Percentiles rank a stretch among this genome's conserved stretches.
These are phyloP conservation scores for Drosophila hydei DNA, from an alignment of 1,140 invertebrate genomes.

Conservation along the genomic window DNA sequence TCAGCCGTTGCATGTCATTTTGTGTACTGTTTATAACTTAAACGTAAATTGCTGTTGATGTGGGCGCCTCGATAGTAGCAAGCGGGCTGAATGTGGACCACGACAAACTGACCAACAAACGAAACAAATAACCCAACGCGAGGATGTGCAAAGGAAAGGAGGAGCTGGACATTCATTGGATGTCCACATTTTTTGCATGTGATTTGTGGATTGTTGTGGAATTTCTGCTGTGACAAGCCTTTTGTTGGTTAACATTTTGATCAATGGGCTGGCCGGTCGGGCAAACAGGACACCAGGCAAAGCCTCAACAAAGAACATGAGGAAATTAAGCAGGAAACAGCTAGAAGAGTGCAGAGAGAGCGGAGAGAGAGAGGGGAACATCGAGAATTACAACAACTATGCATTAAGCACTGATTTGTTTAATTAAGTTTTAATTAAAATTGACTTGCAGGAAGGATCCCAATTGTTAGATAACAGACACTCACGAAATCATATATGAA, in stretches of 20 bases:
- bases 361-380: background rate
- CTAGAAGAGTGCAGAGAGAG: background rate
- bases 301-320: slow-evolving; percentile 9
- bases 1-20: slow-evolving; percentile 7
- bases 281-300: slow-evolving; percentile 8
- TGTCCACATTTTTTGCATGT: slow-evolving; percentile 72
- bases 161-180: slow-evolving; percentile 64
- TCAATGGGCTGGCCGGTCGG: slow-evolving; percentile 20
- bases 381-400: slow-evolving; percentile 6
- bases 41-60: slow-evolving; percentile 65
- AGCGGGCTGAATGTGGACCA: slow-evolving; percentile 32
- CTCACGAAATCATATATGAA: background rate
- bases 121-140: slow-evolving; percentile 11
- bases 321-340: slow-evolving; percentile 23
- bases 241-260: slow-evolving; percentile 45
- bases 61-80: slow-evolving; percentile 48
- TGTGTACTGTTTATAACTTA: slow-evolving; percentile 56
- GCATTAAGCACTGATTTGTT: slow-evolving; percentile 22
- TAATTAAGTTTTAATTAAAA: slow-evolving; percentile 45
- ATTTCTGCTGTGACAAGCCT: slow-evolving; percentile 66
- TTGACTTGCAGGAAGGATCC: background rate
- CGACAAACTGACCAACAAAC: slow-evolving; percentile 26
- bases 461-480: background rate
- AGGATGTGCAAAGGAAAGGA: background rate
- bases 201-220: slow-evolving; percentile 69